A percentile compares a stretch with the other conserved stretches of the same genome.
phyloP scores from a whole-genome alignment of 2,113 vertebrate genomes.

The Bothrops jararaca region DNA sequence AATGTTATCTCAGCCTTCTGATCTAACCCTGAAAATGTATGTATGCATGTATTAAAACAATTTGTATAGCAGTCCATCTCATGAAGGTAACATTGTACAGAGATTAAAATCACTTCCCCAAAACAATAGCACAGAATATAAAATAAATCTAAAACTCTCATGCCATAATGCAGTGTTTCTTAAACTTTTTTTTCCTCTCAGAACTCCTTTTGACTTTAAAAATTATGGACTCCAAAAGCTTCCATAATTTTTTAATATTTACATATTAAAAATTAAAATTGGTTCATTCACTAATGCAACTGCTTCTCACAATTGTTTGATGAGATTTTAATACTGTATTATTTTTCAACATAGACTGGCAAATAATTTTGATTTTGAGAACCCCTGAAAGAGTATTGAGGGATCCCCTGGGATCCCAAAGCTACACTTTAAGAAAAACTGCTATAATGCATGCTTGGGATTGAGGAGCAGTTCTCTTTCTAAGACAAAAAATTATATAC shows the following conservation, averaged over 20 bases:
- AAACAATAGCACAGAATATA: background rate
- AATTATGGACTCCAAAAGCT: background rate
- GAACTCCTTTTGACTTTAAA: background rate
- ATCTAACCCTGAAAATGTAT: background rate
- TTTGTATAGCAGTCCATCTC: background rate
- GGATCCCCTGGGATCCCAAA: background rate
- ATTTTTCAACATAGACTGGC: background rate
- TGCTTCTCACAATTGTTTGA: background rate
- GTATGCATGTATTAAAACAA: background rate
- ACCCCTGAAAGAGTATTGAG: background rate
- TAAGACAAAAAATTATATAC: background rate
- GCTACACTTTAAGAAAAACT: background rate
- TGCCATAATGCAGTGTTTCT: background rate
- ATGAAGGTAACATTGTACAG: background rate
- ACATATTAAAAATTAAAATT: background rate
- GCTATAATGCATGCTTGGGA: background rate
- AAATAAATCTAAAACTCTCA: background rate
- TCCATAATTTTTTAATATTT: background rate
- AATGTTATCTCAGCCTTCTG: background rate
- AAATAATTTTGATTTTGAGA: background rate
- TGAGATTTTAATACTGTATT: background rate
- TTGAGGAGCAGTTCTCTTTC: background rate
- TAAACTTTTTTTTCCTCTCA: background rate
- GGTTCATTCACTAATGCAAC: background rate
- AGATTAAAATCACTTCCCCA: background rate